Conservation (phyloP, 2,888 invertebrate genomes). For the Macrophya alboannulata region DNA sequence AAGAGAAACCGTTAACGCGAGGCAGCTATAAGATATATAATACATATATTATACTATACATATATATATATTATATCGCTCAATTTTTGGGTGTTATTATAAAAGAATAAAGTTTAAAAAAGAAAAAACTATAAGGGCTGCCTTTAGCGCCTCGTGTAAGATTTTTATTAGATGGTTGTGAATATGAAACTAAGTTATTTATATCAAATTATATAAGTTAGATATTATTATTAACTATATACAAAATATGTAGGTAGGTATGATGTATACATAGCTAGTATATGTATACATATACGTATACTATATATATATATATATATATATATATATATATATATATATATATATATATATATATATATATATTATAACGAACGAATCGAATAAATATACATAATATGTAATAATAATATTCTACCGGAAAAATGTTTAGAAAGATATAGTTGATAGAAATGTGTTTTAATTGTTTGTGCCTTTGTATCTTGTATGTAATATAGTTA, state of each 20-base stretch:
- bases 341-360: background rate
- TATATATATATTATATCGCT: slow-evolving; percentile 1
- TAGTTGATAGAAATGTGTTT: slow-evolving; percentile 65
- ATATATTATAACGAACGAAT: slow-evolving; percentile 49
- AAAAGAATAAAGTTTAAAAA: background rate
- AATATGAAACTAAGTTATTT: slow-evolving; percentile 72
- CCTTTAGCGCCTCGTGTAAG: slow-evolving; percentile 42
- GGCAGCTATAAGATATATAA: slow-evolving; percentile 10
- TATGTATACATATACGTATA: slow-evolving; percentile 24
- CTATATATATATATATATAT: background rate
- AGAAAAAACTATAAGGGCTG: background rate
- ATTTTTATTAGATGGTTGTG: slow-evolving; percentile 72
- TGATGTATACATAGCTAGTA: background rate
- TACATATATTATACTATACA: background rate
- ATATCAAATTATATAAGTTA: slow-evolving; percentile 63
- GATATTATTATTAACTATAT: background rate
- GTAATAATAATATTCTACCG: background rate
- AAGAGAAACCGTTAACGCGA: slow-evolving; percentile 30
- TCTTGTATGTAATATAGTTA: slow-evolving; percentile 68
- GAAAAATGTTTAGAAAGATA: slow-evolving; percentile 61
- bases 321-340: slow-evolving; percentile 6
- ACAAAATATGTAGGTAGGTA: slow-evolving; percentile 45
- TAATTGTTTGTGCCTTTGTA: slow-evolving; percentile 76
- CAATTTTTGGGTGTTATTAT: background rate
- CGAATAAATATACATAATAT: slow-evolving; percentile 18